Evolutionary conservation across 2,888 invertebrate species (phyloP), one percentile per base, ranked within the genome.

Genomic region (Piscicola geometra): DNA sequence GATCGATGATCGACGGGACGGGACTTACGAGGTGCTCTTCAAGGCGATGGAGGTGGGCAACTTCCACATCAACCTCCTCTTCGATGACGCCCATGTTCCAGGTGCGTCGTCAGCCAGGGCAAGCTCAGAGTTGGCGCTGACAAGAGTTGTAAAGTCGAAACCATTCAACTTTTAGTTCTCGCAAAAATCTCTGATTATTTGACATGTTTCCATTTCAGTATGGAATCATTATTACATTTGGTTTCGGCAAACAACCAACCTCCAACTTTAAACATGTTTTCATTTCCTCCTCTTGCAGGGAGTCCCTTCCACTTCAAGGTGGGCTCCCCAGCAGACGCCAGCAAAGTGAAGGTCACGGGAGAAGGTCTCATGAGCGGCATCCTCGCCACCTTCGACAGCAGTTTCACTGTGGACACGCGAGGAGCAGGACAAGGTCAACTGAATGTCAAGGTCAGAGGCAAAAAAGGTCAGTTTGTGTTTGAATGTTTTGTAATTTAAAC

Each of bases 341-440:
- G 93, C 79, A 96, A 96, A 89, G 95, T 98, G n/a, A 89, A 93
- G 76, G 99, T 99, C 25, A 94, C 94, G 86, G 99, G 99, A 0
- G 97, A 98, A 1, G 99, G 99, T 28, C 92, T 99, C 77, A 97
- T 98, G 83, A 95, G 97, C 82, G 99, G 99, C 76, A 97, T 99
- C 68, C 88, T 99, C 77, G 96, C 98, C 36, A 93, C 93, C 77
- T 99, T 95, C 89, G 95, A 97, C 86, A 97, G 96, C 35, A 90
- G 96, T 75, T 99, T 99, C 86, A 92, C 97, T 81, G 98, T 98
- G 86, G 99, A 99, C 87, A 99, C 99, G 25, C 89, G 95, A 81
- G 99, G 99, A 75, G 99, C 99, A 15, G 99, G 99, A 75, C 98
- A 98, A 15, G 99, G 99, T 0, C 98, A 99, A 85, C 89, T 99